A percentile compares a stretch with the other conserved stretches of the same genome.
phyloP scores from a whole-genome alignment of 2,113 vertebrate species.

The Oophaga pumilio region DNA sequence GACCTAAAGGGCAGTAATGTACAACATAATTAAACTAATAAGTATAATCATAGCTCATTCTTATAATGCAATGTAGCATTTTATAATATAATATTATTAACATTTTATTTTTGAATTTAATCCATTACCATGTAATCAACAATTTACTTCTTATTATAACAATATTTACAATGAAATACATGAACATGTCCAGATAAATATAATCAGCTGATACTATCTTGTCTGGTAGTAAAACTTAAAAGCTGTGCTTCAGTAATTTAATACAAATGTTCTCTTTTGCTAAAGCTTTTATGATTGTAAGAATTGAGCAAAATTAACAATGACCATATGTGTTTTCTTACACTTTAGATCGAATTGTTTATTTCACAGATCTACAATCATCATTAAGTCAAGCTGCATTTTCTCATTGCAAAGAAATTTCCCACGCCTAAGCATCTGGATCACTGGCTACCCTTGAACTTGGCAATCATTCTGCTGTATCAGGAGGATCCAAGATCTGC shows the following conservation, averaged over 20 bases:
- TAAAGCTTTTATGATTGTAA: background rate
- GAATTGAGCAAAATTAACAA: slow-evolving; percentile 31
- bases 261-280: background rate
- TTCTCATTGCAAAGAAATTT: slow-evolving; percentile 57
- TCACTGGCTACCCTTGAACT: slow-evolving; percentile 50
- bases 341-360: slow-evolving; percentile 53
- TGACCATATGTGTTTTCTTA: slow-evolving; percentile 51
- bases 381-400: slow-evolving; percentile 50
- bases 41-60: no score
- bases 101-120: background rate
- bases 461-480: slow-evolving; percentile 35
- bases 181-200: background rate
- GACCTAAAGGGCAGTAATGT: no score
- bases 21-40: no score
- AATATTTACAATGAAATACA: background rate
- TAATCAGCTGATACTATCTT: background rate
- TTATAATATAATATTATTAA: background rate
- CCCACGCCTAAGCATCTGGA: slow-evolving; percentile 59
- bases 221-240: background rate
- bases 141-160: no score
- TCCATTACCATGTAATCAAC: background rate
- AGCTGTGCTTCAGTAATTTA: background rate
- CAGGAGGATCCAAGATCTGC: slow-evolving; percentile 37
- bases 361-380: slow-evolving; percentile 51
- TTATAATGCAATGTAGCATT: no score